Evolutionary conservation across 2,888 invertebrate species (phyloP).

Genomic region (Drosophila suboccidentalis): DNA sequence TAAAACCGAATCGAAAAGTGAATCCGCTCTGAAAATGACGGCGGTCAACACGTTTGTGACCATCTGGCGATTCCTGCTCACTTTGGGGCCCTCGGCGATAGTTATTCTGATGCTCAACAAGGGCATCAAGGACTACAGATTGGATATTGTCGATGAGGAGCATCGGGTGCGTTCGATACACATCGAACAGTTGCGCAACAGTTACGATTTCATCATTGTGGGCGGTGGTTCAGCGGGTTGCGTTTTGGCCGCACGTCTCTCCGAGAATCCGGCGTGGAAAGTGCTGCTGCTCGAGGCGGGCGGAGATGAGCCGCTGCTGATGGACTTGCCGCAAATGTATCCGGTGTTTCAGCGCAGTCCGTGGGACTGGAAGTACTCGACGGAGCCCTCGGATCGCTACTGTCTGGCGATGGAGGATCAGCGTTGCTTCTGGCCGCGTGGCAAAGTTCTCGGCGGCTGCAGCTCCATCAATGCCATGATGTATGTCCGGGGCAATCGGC

Average conservation of each 20-base stretch:
- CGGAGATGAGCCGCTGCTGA: constrained; percentile 90
- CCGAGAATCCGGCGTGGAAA: constrained; percentile 90
- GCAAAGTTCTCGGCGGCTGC: constrained; percentile 92
- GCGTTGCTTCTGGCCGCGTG: constrained; percentile 92
- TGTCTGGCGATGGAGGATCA: constrained; percentile 90
- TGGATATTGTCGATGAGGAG: constrained; percentile 90
- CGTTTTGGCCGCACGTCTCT: constrained; percentile 91
- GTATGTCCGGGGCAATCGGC: constrained; percentile 93
- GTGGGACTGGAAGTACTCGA: constrained; percentile 93
- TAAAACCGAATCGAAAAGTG: not conserved
- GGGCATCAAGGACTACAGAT: constrained; percentile 88
- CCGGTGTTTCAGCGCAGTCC: constrained; percentile 90
- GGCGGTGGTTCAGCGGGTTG: constrained; percentile 94
- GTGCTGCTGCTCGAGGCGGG: constrained; percentile 93
- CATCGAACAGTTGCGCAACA: constrained; percentile 87
- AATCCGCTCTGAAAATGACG: constrained; percentile 40
- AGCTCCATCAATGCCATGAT: constrained; percentile 96
- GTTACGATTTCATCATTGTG: constrained; percentile 92
- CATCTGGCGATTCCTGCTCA: constrained; percentile 88
- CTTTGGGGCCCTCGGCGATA: constrained; percentile 89
- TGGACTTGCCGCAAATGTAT: constrained; percentile 91
- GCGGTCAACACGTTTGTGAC: constrained; percentile 85
- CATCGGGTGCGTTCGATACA: constrained; percentile 88
- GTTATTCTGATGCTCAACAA: constrained; percentile 89
- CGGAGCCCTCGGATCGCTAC: constrained; percentile 89